Evolutionary conservation across 2,113 vertebrate genomes (phyloP), one percentile per base, ranked within the genome.

Genomic region (Ammodytes marinus): DNA sequence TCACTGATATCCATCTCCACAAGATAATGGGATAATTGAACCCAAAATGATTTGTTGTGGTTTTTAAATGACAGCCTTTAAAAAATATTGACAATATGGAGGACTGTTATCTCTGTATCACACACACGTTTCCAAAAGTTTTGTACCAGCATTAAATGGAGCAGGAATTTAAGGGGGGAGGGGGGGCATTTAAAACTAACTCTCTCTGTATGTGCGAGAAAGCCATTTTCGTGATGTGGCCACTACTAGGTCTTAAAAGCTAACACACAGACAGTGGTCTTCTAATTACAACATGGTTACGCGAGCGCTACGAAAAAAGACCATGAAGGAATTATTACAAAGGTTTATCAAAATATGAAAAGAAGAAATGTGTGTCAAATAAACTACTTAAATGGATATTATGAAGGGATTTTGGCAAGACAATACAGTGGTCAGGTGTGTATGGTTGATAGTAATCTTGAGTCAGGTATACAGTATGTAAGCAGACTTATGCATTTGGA

Each of bases 181-280:
- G n/a, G n/a, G n/a, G 27, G 27, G 27, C 27, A 66, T n/a, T 27
- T 72, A 27, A 14, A 19, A 53, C 50, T 58, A 58, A 74, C 50
- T 19, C 43, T 49, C 35, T 61, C 19, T 78, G 43, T 14, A 59
- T 0, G 4, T n/a, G 40, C 47, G 52, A 5, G 27, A 60, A 67
- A 54, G 61, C 50, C 40, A 0, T 59, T 17, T 55, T 76, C 53
- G 46, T 61, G 19, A 53, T 59, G 68, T 17, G 39, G 8, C 17
- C 73, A 80, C 35, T 54, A 19, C 17, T 49, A 17, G 70, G 73
- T 76, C 37, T 79, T 53, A 60, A 46, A 65, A 61, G 71, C 55
- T 49, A 65, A 74, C 57, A 74, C 69, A 74, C 37, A 61, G 3
- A 74, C 37, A 61, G 3, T 35, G 58, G 49, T 49, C 54, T 54